Evolutionary conservation across 2,888 invertebrate species (phyloP), one percentile per base, ranked within the genome.

Genomic region (Mythimna ferrago): DNA sequence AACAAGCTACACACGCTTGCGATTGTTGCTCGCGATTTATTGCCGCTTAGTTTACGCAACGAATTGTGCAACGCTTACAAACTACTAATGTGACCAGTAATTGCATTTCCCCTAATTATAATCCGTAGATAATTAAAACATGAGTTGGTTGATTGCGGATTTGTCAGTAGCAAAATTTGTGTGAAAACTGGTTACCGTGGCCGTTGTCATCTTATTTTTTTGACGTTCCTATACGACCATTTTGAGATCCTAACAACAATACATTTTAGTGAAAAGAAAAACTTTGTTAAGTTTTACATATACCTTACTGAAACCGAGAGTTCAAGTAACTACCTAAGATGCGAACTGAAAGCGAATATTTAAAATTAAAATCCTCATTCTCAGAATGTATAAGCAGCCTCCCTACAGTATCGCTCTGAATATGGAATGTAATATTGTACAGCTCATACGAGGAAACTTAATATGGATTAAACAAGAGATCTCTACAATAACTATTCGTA

Each of bases 21-120:
- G 65, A 75, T 71, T 54, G 65, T 73, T 62, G 63, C 63, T 75
- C 69, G 70, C 63, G 72, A 44, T 79, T 73, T 74, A 68, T 60
- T 65, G 19, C 62, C 44, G 32, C 68, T 72, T 68, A 62, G 66
- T 79, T 86, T 78, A 84, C 84, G 80, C 72, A 84, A 85, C 75
- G 48, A 21, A 73, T 85, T 84, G 82, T 78, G 76, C 66, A 86
- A 86, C 67, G 32, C 35, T 10, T n/a, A 71, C 53, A 48, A 65
- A 51, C 32, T 62, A 41, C 64, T 56, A 78, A 67, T 68, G 26
- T 72, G 41, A 57, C 32, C 41, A 48, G 58, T 14, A 48, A 56
- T 32, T 32, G 26, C 32, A 66, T 80, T 77, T 66, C 62, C 41
- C 35, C 19, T 66, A 16, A 53, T 54, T 61, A 54, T 54, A 41